phyloP scores from a whole-genome alignment of 2,797 vertebrate species.

The Gouania willdenowi region DNA sequence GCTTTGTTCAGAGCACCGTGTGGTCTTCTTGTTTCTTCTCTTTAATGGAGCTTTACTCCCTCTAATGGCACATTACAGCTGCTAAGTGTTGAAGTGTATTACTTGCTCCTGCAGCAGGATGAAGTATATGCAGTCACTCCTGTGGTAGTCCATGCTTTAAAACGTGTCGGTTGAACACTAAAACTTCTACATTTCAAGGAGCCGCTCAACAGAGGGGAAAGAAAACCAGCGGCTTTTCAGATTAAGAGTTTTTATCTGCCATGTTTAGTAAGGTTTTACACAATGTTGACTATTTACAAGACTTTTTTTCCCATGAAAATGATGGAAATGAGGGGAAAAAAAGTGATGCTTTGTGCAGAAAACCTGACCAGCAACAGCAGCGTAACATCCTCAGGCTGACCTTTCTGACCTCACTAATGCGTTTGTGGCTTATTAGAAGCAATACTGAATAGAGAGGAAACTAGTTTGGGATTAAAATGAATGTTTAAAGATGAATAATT shows the following conservation, averaged over 20 bases:
- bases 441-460: no score
- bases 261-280: no score
- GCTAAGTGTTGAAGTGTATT: slow-evolving; percentile 13
- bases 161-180: not conserved
- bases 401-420: not conserved
- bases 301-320: no score
- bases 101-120: not conserved
- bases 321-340: not conserved
- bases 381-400: not conserved
- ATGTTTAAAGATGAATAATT: no score
- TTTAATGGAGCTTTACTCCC: slow-evolving; percentile 10
- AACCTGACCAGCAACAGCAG: not conserved
- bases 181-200: not conserved
- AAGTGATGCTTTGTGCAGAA: not conserved
- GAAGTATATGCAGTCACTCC: not conserved
- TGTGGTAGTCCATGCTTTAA: not conserved
- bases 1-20: slow-evolving; percentile 19
- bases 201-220: not conserved
- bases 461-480: no score
- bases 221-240: not conserved
- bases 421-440: not conserved
- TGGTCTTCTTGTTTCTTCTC: not conserved
- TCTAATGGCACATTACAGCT: slow-evolving; percentile 25
- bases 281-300: no score
- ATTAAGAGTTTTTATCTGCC: no score